Conservation (phyloP, 2,888 invertebrate species). For the Dolomedes plantarius region DNA sequence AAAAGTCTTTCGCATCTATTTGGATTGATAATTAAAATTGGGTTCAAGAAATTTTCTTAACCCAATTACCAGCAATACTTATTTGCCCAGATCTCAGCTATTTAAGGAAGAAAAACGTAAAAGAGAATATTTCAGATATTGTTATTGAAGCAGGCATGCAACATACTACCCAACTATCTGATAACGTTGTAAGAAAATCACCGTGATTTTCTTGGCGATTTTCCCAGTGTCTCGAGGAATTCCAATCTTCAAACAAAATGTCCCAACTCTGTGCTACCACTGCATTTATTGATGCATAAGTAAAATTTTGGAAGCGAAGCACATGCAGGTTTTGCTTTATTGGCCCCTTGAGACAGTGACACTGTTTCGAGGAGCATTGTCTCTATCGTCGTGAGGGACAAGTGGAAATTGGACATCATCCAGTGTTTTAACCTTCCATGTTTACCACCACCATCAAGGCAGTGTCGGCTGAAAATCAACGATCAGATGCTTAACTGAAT, state of each 20-base stretch:
- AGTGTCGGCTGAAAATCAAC: no score
- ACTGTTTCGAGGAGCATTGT: constrained; percentile 41
- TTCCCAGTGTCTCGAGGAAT: constrained; percentile 16
- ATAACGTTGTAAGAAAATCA: background rate
- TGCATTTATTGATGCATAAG: constrained; percentile 33
- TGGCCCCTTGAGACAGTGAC: constrained; percentile 38
- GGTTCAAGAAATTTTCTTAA: no score
- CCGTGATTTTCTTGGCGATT: constrained; percentile 15
- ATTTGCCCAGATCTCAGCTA: no score
- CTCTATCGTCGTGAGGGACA: constrained; percentile 24
- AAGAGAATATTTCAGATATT: no score
- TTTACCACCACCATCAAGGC: constrained; percentile 12
- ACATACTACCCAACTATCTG: background rate
- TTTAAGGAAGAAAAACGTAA: no score
- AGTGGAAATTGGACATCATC: constrained; percentile 43
- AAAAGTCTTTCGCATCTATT: no score
- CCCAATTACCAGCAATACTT: no score
- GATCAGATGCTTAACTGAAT: no score
- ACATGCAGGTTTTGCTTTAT: constrained; percentile 26
- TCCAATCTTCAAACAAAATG: constrained; percentile 14
- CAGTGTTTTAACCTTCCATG: constrained; percentile 22
- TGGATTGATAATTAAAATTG: no score
- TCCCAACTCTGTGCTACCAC: constrained; percentile 43
- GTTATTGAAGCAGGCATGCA: no score
- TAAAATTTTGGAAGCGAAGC: constrained; percentile 28